A percentile compares a stretch with the other conserved stretches of the same genome.
phyloP scores from a whole-genome alignment of 2,797 vertebrate genomes.

The Protonibea diacanthus region DNA sequence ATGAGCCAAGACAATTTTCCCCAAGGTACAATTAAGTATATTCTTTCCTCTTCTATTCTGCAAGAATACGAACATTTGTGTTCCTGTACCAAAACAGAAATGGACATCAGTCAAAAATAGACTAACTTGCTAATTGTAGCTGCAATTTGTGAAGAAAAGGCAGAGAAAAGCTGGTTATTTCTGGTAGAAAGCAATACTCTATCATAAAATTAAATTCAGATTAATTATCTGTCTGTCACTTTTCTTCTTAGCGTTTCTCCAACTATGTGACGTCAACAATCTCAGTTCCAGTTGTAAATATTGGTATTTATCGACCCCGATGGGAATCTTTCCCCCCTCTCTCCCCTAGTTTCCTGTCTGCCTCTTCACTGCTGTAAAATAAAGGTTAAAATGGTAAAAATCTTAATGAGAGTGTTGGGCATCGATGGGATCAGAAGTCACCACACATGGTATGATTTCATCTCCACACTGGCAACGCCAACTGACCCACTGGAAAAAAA shows the following conservation, averaged over 20 bases:
- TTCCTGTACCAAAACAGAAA: not conserved
- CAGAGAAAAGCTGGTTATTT: not conserved
- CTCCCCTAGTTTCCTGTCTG: not conserved
- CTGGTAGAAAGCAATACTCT: not conserved
- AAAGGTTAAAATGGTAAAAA: not conserved
- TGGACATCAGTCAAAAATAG: not conserved
- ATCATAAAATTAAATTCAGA: too few relatives aligned
- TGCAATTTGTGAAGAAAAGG: not conserved
- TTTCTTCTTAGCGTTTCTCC: too few relatives aligned
- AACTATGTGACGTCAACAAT: not conserved
- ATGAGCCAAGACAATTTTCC: not conserved
- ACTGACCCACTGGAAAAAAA: not conserved
- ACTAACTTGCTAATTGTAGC: not conserved
- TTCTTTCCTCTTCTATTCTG: slow-evolving; percentile 14
- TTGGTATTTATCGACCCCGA: not conserved
- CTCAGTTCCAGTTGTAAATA: not conserved
- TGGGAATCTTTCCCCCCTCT: not conserved
- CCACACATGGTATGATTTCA: not conserved
- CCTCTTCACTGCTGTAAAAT: not conserved
- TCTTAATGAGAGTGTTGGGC: not conserved
- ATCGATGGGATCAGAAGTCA: not conserved
- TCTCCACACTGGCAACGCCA: not conserved
- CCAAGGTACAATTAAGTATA: slow-evolving; percentile 33
- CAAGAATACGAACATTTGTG: not conserved
- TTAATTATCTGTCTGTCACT: too few relatives aligned